Evolutionary conservation across 2,888 invertebrate species (phyloP), one percentile per base, ranked within the genome.

Genomic region (Pterobdella sp.): DNA sequence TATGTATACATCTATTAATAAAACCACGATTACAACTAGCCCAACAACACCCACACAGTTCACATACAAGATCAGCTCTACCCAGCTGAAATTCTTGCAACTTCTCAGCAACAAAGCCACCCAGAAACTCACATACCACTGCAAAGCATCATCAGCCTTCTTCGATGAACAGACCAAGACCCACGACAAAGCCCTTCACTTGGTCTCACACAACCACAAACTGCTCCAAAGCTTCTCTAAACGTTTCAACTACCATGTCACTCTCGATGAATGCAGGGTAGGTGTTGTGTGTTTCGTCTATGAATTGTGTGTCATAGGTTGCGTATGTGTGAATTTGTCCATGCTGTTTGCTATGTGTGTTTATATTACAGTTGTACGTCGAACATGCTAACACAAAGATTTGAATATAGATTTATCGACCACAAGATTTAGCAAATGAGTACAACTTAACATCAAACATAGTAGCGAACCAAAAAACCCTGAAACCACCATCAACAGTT

Each of bases 111-210:
- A 88, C 0, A 86, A 86, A 63, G 93, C 92, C 0, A 86, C 88
- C n/a, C 94, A 94, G 83, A 92, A 90, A 80, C 85, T 94, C 32
- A 93, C 92, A 0, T 90, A 92, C 83, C 90, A 92, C 81, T 94
- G 94, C 81, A 88, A 88, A 79, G 93, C 92, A 81, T 90, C 90
- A 0, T 87, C 90, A n/a, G 92, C 90, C 1, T 91, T 90, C 82
- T 90, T 87, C 80, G 90, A 92, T 81, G 66, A 65, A 1, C 87
- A 87, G 0, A 85, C 85, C 0, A 86, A 87, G 80, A 90, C 88
- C 72, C 88, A 89, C 80, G 85, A 88, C 74, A 88, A 87, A 76
- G 90, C 77, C 18, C 69, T 71, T 35, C 72, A 64, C 31, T 76
- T 78, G 72, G 64, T 76, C 71, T 72, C 77, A 1, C 73, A 74